Conservation (phyloP, 2,888 invertebrate genomes). For the Poecilobothrus nobilitatus region DNA sequence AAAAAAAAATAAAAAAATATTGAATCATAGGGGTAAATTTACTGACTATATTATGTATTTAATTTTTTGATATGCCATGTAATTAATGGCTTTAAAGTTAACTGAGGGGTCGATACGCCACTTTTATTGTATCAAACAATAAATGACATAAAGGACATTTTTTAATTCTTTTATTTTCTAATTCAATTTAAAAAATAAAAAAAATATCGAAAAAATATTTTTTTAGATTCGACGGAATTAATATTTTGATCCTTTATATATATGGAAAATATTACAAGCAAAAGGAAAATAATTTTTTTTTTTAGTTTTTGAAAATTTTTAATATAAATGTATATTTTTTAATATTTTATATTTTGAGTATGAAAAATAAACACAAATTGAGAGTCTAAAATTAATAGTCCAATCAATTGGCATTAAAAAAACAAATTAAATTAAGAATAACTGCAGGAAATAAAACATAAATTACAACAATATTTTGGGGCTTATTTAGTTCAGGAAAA, state of each 20-base stretch:
- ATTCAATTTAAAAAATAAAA: background rate
- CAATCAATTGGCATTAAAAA: too few species aligned
- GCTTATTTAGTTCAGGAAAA: too few species aligned
- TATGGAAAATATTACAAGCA: too few species aligned
- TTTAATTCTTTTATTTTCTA: background rate
- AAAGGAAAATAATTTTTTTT: too few species aligned
- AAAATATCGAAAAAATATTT: background rate
- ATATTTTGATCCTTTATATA: background rate
- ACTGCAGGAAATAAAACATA: too few species aligned
- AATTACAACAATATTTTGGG: too few species aligned
- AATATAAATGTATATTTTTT: too few species aligned
- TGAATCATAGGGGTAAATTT: background rate
- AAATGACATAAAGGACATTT: background rate
- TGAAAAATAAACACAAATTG: too few species aligned
- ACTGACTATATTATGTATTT: background rate
- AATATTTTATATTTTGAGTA: too few species aligned
- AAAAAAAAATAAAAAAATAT: background rate
- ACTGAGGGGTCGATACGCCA: constrained; percentile 3
- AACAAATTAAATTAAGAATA: too few species aligned
- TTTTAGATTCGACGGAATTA: background rate
- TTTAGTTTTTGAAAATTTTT: too few species aligned
- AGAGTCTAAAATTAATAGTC: too few species aligned
- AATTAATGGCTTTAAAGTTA: constrained; percentile 11
- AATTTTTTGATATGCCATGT: constrained; percentile 10
- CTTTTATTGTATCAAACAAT: background rate